These are phyloP conservation scores for Pseudomyrmex pallidus DNA, from an alignment of 1,140 invertebrate species.

Conservation along the genomic window DNA sequence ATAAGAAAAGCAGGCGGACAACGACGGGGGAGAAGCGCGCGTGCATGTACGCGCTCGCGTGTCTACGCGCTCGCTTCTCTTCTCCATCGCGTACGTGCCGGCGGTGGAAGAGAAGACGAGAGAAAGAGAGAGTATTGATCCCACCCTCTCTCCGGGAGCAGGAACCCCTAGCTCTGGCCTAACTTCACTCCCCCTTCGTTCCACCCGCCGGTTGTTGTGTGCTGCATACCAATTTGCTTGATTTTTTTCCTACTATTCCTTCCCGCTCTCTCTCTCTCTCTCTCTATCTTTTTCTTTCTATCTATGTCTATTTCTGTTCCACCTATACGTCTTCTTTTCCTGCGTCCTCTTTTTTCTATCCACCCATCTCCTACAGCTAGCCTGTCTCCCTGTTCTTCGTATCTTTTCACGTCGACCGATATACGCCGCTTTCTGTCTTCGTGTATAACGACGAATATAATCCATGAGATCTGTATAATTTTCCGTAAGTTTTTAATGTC, in stretches of 20 bases:
- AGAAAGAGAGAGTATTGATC: conserved; percentile 84
- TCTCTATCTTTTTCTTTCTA: no score
- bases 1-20: conserved; percentile 37
- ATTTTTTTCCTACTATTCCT: conserved; percentile 79
- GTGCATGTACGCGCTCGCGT: conserved; percentile 51
- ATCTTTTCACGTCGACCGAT: conserved; percentile 41
- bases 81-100: conserved; percentile 41
- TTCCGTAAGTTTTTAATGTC: neutral
- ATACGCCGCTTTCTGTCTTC: conserved; percentile 55
- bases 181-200: conserved; percentile 79
- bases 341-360: conserved; percentile 64
- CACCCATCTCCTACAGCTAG: conserved; percentile 67
- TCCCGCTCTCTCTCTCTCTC: neutral
- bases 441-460: neutral
- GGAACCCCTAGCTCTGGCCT: conserved; percentile 82
- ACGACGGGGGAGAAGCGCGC: conserved; percentile 30
- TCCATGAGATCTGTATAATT: neutral
- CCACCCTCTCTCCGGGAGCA: conserved; percentile 76
- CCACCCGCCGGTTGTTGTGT: conserved; percentile 83
- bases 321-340: no score
- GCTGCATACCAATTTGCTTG: conserved; percentile 86
- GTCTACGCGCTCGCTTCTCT: conserved; percentile 19
- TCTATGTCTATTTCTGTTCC: no score
- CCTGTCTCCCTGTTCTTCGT: neutral
- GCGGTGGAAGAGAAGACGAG: conserved; percentile 78